Evolutionary conservation across 2,113 vertebrate species (phyloP), one percentile per base, ranked within the genome.

Genomic region (Alouatta palliata): DNA sequence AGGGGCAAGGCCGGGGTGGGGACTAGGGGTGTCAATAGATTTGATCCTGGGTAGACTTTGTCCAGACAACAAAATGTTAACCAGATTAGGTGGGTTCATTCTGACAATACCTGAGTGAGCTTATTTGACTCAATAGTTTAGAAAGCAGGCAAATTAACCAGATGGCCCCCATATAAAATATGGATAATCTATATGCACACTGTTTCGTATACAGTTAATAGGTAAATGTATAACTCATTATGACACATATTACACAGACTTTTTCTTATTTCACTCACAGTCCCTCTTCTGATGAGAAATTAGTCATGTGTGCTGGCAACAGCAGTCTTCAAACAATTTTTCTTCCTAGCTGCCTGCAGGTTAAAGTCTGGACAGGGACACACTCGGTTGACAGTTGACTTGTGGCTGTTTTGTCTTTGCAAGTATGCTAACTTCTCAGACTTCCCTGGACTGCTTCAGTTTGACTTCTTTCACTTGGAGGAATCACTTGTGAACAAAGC

Each of bases 391-490:
- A 73, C 4, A n/a, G 9, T 40, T 64, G 11, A 45, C 37, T 27
- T 54, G 27, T 5, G 40, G 80, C 43, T 25, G 17, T 76, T 83
- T 40, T 37, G 73, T 90, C 70, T 90, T 84, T 79, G 43, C 35
- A 76, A 61, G 11, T 54, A 80, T 14, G 32, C 37, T 52, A 73
- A 58, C 32, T 80, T 85, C 85, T 85, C 40, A 56, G 11, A 52
- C 6, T 37, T 95, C 61, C 23, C 61, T 81, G 56, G 13, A 49
- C 49, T 88, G 43, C 32, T 87, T 87, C 19, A 6, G 32, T 81
- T 96, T 82, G 83, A 56, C 93, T 96, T 81, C 52, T 91, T 97
- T 88, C 88, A 84, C 71, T 86, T 21, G 35, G 47, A 96, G 58
- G 52, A 96, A 93, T 6, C 49, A 35, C 52, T 79, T 86, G 43